These are phyloP conservation scores for Myopa testacea DNA, from an alignment of 2,888 invertebrate species.

Conservation along the genomic window DNA sequence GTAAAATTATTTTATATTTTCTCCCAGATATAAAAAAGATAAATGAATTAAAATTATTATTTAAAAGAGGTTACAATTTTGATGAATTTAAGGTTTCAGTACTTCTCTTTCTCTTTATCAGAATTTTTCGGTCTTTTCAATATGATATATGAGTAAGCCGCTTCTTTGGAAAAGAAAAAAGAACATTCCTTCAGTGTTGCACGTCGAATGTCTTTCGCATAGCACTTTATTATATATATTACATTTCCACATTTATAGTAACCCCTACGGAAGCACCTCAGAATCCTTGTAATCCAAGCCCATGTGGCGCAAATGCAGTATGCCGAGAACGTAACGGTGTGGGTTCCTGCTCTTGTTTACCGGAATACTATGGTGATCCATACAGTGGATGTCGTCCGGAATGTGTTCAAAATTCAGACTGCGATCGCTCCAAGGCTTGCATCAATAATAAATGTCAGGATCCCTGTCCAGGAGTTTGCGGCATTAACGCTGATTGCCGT, in stretches of 20 bases:
- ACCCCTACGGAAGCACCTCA: constrained; percentile 71
- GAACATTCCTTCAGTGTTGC: neutral
- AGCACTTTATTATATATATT: neutral
- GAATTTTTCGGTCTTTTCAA: no score
- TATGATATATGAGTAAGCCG: no score
- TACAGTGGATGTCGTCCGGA: constrained; percentile 84
- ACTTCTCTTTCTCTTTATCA: no score
- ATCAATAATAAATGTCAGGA: constrained; percentile 82
- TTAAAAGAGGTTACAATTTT: no score
- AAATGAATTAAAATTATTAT: no score
- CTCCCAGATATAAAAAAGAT: no score
- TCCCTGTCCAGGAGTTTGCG: constrained; percentile 83
- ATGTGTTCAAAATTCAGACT: constrained; percentile 83
- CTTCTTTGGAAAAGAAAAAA: neutral
- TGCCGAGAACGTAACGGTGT: constrained; percentile 81
- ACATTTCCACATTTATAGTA: constrained; percentile 52
- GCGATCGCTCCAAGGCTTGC: constrained; percentile 78
- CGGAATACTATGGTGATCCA: constrained; percentile 82
- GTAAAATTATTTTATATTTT: no score
- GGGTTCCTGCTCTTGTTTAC: constrained; percentile 81
- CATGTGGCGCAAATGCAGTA: constrained; percentile 83
- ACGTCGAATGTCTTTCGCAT: neutral
- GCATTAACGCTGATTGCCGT: constrained; percentile 80
- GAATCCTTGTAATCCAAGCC: constrained; percentile 82
- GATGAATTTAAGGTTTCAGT: no score